Conservation (phyloP, 2,888 invertebrate genomes). For the Cephonodes hylas region DNA sequence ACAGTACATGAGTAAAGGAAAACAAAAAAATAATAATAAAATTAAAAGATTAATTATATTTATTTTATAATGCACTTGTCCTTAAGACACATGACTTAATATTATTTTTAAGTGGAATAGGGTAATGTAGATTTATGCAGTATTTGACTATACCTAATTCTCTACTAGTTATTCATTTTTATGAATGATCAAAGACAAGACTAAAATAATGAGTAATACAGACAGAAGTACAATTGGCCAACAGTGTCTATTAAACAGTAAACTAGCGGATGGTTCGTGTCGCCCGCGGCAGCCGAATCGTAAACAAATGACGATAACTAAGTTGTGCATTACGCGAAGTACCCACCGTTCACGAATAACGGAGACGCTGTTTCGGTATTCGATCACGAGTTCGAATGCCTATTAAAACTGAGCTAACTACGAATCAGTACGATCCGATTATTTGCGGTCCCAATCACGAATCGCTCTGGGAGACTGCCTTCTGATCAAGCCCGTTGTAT, state of each 20-base stretch:
- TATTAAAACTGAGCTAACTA: constrained; percentile 49
- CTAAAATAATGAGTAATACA: no score
- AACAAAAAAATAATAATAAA: no score
- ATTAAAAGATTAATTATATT: no score
- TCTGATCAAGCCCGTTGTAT: constrained; percentile 6
- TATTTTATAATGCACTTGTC: no score
- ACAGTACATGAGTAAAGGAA: no score
- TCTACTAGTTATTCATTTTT: no score
- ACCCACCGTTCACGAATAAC: constrained; percentile 52
- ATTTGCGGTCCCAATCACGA: constrained; percentile 53
- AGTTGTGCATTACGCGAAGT: constrained; percentile 45
- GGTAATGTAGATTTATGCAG: no score
- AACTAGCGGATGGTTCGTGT: background rate
- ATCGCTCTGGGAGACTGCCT: constrained; percentile 32
- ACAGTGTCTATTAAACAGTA: background rate
- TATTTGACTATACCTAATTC: no score
- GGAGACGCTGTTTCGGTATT: constrained; percentile 35
- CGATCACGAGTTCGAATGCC: constrained; percentile 51
- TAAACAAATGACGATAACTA: constrained; percentile 18
- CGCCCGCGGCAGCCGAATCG: background rate
- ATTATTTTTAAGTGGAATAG: no score
- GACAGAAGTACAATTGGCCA: background rate
- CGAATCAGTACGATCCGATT: constrained; percentile 36
- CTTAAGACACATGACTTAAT: no score
- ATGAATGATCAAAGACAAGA: no score